Evolutionary conservation across 2,888 invertebrate species (phyloP), one percentile per base, ranked within the genome.

Genomic region (Agonopterix subpropinquella): DNA sequence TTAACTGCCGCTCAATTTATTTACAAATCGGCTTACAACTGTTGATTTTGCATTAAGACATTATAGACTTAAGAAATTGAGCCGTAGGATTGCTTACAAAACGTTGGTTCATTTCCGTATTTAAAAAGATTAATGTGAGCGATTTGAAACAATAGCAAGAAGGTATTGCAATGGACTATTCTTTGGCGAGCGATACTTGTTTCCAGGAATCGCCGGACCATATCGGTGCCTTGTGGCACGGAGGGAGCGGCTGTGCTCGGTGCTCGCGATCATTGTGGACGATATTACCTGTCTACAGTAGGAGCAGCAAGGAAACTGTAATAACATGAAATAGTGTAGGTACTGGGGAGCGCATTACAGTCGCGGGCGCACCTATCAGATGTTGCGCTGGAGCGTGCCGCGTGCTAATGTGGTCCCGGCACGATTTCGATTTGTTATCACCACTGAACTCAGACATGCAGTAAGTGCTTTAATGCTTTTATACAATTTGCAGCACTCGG

Each of bases 401-500:
- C 71, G 73, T 72, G 79, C 80, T 82, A 83, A 85, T 82, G 81
- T 77, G 77, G 70, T 65, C 70, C 64, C 70, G 61, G 82, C 83
- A 85, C 84, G 84, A 84, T 80, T 82, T 67, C 66, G 82, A 82
- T 84, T 80, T 73, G 71, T 77, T 84, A 84, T 84, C 82, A 63
- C 60, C 49, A 70, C 66, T 65, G 62, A 65, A 59, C 58, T 51
- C 56, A 59, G 62, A 62, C 58, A 60, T 58, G 61, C 52, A 53
- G 56, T 44, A 58, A 60, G 53, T 55, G 60, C 59, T 59, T 62
- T 62, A 60, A 52, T 55, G 60, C 59, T 59, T 62, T 62, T 60
- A 59, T 59, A 55, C 56, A 50, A 48, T 50, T 48, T 47, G 47
- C 51, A 55, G 48, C 54, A 53, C 49, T 52, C 36, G n/a, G 44